Base-by-base conservation (phyloP, 2,113 vertebrate species). In the Megaleporinus macrocephalus region DNA sequence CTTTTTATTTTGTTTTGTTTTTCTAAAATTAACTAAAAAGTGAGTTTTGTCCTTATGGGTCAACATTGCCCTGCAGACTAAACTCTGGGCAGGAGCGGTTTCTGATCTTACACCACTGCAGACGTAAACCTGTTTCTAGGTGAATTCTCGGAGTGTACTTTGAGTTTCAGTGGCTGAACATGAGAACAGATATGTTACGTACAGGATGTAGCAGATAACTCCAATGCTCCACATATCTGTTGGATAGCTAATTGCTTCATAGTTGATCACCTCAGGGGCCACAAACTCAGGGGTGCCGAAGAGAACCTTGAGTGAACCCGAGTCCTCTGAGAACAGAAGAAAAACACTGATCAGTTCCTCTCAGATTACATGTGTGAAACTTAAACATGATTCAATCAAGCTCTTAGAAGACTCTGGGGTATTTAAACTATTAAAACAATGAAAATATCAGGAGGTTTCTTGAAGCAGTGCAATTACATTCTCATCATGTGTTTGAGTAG, bases 221-320 rank as follows among this genome's bases (percentile, higher is more conserved):
- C 98, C 98, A 66, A 99, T 99, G 83, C 98, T 99, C 98, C 98
- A 99, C 98, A 99, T 99, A 88, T 99, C 98, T 0, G 98, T 99
- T 80, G 96, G 94, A 0, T 97, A 98, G 81, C 97, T 91, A 83
- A 99, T 99, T 57, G 95, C 95, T 86, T 99, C 98, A 26, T 99
- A 99, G 91, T 99, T 99, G 87, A 99, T 99, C 81, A 99, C 98
- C 86, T 99, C 98, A 27, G 98, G 98, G 78, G 98, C 98, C 82
- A 99, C 98, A 84, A 99, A 99, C 89, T 99, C 98, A 0, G 98
- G 98, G 51, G 98, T 99, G 77, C 98, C 98, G 82, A 99, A 99
- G 84, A 99, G 92, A 86, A 99, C 98, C 91, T 99, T 99, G 83
- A 99, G 93, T 79, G 96, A 96, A 51, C 96, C 96, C 0, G 97